Evolutionary conservation across 30 jellyfish, hydroid and myxozoan species (phyloP).

Genomic region (Cassiopea xamachana): DNA sequence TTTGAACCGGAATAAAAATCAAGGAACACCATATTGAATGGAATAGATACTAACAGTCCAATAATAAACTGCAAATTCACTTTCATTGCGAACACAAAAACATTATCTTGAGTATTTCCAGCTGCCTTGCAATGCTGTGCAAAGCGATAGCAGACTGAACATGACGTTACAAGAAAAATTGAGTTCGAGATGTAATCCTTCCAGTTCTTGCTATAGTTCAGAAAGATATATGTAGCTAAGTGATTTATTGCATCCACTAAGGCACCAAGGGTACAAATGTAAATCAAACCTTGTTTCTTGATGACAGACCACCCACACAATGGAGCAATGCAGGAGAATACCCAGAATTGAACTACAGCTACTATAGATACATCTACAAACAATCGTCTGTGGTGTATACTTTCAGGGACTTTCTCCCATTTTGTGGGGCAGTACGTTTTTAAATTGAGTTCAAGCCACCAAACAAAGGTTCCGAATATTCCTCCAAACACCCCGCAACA

Average conservation of each 20-base stretch:
- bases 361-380: neutral
- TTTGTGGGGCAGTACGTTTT: constrained; percentile 13
- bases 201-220: constrained; percentile 4
- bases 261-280: neutral
- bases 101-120: neutral
- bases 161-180: neutral
- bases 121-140: constrained; percentile 1
- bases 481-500: constrained; percentile 3
- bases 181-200: constrained; percentile 1
- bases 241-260: neutral
- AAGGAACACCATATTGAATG: neutral
- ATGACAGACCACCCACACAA: constrained; percentile 7
- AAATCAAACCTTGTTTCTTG: neutral
- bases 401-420: constrained; percentile 11
- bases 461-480: constrained; percentile 1
- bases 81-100: neutral
- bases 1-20: neutral
- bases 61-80: constrained; percentile 8
- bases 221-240: neutral
- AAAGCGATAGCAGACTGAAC: neutral
- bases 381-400: constrained; percentile 4
- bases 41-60: neutral
- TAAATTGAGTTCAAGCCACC: constrained; percentile 37
- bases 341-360: constrained; percentile 9
- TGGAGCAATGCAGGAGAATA: constrained; percentile 6